These are phyloP conservation scores for Morinoia aosen DNA, from an alignment of 2,888 invertebrate genomes.

Conservation along the genomic window DNA sequence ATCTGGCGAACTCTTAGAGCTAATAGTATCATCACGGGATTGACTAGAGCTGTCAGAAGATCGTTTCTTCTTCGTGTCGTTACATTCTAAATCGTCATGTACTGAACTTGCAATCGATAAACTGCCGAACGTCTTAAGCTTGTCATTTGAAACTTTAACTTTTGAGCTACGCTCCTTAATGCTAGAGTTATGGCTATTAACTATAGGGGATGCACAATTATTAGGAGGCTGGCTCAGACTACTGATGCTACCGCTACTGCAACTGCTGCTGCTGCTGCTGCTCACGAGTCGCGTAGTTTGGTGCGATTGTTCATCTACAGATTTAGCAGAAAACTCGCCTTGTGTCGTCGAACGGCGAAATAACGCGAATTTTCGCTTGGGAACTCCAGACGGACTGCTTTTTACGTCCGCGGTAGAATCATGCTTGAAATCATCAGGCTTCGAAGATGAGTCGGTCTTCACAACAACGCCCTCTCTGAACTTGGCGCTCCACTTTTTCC, in stretches of 20 bases:
- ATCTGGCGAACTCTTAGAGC: constrained; percentile 35
- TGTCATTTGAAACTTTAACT: not conserved
- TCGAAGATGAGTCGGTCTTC: not conserved
- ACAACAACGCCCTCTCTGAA: not conserved
- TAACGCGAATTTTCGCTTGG: not conserved
- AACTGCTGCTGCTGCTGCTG: constrained; percentile 27
- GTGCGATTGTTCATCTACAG: not conserved
- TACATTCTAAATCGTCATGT: not conserved
- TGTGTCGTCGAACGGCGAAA: constrained; percentile 18
- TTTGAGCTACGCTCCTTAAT: not conserved
- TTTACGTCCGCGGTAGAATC: not conserved
- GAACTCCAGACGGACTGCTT: not conserved
- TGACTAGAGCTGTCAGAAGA: constrained; percentile 43
- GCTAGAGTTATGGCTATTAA: not conserved
- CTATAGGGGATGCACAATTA: not conserved
- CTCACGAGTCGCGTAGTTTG: constrained; percentile 30
- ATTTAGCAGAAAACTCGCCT: not conserved
- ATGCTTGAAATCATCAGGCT: not conserved
- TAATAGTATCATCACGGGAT: constrained; percentile 36
- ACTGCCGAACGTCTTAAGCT: not conserved
- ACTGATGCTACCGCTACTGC: constrained; percentile 15
- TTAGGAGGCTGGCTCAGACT: constrained; percentile 15
- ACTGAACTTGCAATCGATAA: not conserved
- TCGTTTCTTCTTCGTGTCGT: not conserved
- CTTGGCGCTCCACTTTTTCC: not conserved